These are phyloP conservation scores for Himalopsyche phryganea DNA, from an alignment of 1,140 invertebrate species.

Conservation along the genomic window DNA sequence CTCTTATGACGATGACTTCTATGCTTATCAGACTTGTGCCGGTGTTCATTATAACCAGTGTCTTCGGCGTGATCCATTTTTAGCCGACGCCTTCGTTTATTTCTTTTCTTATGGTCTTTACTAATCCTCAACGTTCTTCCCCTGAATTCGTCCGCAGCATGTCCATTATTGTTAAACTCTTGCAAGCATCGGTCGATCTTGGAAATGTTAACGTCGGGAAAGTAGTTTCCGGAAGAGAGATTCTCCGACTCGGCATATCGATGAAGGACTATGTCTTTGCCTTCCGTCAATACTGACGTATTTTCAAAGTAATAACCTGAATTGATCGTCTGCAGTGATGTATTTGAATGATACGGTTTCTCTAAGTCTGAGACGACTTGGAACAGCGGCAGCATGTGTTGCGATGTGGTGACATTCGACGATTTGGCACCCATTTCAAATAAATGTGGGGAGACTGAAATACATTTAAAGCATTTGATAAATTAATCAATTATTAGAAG, in stretches of 20 bases:
- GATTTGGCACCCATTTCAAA: conserved; percentile 28
- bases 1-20: conserved; percentile 9
- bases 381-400: conserved; percentile 30
- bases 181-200: not conserved
- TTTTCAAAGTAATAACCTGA: conserved; percentile 22
- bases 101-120: conserved; percentile 10
- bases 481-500: too few species aligned
- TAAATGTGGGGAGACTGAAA: not conserved
- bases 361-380: conserved; percentile 34
- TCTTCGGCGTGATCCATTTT: conserved; percentile 15
- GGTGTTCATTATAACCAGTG: not conserved
- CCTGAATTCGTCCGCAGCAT: not conserved
- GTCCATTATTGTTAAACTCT: not conserved
- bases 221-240: not conserved
- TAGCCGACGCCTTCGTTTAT: conserved; percentile 20
- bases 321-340: conserved; percentile 19
- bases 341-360: conserved; percentile 12
- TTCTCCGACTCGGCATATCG: conserved; percentile 4
- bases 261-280: conserved; percentile 8
- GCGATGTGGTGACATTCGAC: conserved; percentile 23
- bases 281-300: conserved; percentile 4
- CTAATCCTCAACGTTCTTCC: not conserved
- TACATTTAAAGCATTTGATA: too few species aligned
- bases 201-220: too few species aligned
- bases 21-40: conserved; percentile 3